Conservation (phyloP, 2,113 vertebrate genomes). For the Pagrus major region DNA sequence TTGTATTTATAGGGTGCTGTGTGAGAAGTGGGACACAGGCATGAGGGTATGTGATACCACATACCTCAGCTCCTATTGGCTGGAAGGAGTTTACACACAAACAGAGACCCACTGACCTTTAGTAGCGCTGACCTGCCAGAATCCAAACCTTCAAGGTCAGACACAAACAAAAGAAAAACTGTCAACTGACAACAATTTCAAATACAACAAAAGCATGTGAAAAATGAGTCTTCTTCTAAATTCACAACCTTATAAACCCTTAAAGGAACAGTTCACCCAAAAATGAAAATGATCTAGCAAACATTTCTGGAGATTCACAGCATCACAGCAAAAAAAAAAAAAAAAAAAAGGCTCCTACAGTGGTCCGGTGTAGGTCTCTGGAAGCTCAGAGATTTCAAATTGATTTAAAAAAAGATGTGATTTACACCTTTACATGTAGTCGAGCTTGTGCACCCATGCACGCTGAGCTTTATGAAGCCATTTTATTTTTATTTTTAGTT, state of each 20-base stretch:
- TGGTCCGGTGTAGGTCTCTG: too few species aligned
- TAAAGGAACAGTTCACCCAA: too few species aligned
- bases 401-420: too few species aligned
- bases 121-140: constrained; percentile 58
- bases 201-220: not conserved
- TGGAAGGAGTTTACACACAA: constrained; percentile 77
- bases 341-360: too few species aligned
- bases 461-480: too few species aligned
- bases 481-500: too few species aligned
- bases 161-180: not conserved
- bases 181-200: not conserved
- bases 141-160: constrained; percentile 67
- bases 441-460: too few species aligned
- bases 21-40: constrained; percentile 35
- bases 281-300: too few species aligned
- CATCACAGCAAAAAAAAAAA: too few species aligned
- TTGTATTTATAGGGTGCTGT: constrained; percentile 59
- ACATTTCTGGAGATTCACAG: too few species aligned
- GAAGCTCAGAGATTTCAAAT: too few species aligned
- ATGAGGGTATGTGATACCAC: constrained; percentile 58
- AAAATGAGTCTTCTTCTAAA: not conserved
- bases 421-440: too few species aligned
- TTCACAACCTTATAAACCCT: not conserved
- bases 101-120: constrained; percentile 69
- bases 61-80: constrained; percentile 45